These are phyloP conservation scores for Phoxinus dragarum DNA, from an alignment of 2,797 vertebrate species.

Conservation along the genomic window DNA sequence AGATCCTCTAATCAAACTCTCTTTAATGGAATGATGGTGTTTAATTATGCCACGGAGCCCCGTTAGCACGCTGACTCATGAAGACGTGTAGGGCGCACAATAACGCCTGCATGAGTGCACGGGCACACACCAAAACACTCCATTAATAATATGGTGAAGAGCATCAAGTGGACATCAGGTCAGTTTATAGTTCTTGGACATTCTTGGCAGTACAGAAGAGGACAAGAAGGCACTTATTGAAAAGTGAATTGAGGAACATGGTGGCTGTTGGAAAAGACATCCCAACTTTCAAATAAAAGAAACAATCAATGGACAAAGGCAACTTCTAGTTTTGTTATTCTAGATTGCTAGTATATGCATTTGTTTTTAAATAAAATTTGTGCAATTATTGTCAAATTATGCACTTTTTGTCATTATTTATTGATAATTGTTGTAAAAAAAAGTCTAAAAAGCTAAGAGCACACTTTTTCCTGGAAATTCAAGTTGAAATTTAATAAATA, in stretches of 20 bases:
- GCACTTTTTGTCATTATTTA: not conserved
- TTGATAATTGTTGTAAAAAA: too few species aligned
- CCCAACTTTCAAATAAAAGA: not conserved
- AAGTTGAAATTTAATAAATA: not conserved
- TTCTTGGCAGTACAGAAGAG: not conserved
- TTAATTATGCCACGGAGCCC: conserved; percentile 39
- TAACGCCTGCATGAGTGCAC: not conserved
- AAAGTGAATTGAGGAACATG: not conserved
- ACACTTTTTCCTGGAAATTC: not conserved
- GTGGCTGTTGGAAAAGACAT: not conserved
- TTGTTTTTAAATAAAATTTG: not conserved
- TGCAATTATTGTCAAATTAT: not conserved
- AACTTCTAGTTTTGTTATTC: not conserved
- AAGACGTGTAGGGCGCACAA: not conserved
- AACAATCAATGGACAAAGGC: not conserved
- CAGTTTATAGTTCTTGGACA: conserved; percentile 13
- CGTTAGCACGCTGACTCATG: conserved; percentile 15
- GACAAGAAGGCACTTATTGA: not conserved
- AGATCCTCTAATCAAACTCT: conserved; percentile 39
- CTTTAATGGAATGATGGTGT: conserved; percentile 41
- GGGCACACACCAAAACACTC: conserved; percentile 10
- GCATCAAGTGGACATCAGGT: conserved; percentile 9
- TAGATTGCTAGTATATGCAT: not conserved
- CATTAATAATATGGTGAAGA: conserved; percentile 1
- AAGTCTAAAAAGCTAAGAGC: too few species aligned